Evolutionary conservation across 1,140 invertebrate species (phyloP), one percentile per base, ranked within the genome.

Genomic region (Penaeus japonicus): DNA sequence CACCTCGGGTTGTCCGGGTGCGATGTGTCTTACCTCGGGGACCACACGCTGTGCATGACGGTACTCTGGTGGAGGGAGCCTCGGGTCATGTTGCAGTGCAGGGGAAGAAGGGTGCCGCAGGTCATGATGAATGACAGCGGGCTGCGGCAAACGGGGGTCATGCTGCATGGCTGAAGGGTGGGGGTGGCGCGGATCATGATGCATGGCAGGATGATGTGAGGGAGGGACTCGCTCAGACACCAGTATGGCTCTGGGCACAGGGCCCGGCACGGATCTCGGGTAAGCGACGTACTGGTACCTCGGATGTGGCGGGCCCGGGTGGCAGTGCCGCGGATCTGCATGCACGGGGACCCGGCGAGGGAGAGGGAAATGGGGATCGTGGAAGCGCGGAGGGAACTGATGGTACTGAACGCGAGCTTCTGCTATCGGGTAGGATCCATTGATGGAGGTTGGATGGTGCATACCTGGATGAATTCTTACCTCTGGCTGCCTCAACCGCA

Each of bases 401-500:
- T 32, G 85, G 30, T 80, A 87, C 2, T 30, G 55, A 39, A 35
- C 77, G 1, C 85, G 75, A 18, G 80, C 24, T 20, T 77, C 77
- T 5, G 54, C 62, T 53, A 85, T 24, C 7, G 55, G 22, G 35
- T 87, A 87, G 55, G 55, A 62, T 15, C 77, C 85, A 18, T 84
- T 62, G n/a, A 65, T 1, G 81, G 53, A 7, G 22, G 55, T 10
- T 0, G 55, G 77, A 35, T 55, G 77, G 59, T 32, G 77, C 47
- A 87, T 30, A 2, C 85, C 35, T 32, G 32, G 77, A 24, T 83
- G 59, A 10, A 65, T 1, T 5, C 81, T 27, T 2, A 83, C 15
- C 22, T 87, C 85, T 24, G 85, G 35, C 12, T 18, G 55, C 54
- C 77, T 53, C 57, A 87, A 18, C 75, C 85, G 32, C 18, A 57